phyloP scores from a whole-genome alignment of 2,113 vertebrate genomes.

The Bucco capensis region DNA sequence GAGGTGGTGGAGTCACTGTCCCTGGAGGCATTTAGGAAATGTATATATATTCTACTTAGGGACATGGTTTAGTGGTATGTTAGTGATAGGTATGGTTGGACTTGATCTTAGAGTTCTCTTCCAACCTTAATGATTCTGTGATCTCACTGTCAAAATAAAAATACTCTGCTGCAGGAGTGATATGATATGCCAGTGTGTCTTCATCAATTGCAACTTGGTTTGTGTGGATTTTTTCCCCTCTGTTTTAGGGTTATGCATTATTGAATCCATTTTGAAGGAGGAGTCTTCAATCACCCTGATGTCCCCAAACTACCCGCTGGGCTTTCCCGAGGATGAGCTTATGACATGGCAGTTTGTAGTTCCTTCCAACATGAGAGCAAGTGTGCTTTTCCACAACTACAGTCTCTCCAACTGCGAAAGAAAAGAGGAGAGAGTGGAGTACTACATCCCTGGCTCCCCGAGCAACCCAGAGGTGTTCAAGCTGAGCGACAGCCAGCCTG shows the following conservation, averaged over 20 bases:
- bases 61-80: too few species aligned
- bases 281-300: conserved; percentile 76
- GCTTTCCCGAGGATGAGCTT: conserved; percentile 77
- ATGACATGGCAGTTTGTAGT: conserved; percentile 86
- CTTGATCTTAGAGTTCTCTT: too few species aligned
- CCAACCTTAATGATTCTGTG: too few species aligned
- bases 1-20: too few species aligned
- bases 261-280: conserved; percentile 78
- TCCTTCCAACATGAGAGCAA: conserved; percentile 82
- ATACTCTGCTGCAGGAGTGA: background rate
- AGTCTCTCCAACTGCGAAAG: conserved; percentile 79
- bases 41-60: too few species aligned
- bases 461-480: conserved; percentile 58
- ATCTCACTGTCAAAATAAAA: background rate
- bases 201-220: background rate
- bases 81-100: too few species aligned
- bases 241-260: conserved; percentile 72
- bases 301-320: conserved; percentile 79
- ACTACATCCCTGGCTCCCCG: conserved; percentile 64
- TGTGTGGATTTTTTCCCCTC: background rate
- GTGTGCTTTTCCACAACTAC: conserved; percentile 72
- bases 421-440: conserved; percentile 75
- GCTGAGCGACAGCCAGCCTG: conserved; percentile 74
- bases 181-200: background rate
- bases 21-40: too few species aligned